Percentiles rank a stretch among this genome's conserved stretches.
These are phyloP conservation scores for Actinemys pallida DNA, from an alignment of 2,113 vertebrate genomes.

Conservation along the genomic window DNA sequence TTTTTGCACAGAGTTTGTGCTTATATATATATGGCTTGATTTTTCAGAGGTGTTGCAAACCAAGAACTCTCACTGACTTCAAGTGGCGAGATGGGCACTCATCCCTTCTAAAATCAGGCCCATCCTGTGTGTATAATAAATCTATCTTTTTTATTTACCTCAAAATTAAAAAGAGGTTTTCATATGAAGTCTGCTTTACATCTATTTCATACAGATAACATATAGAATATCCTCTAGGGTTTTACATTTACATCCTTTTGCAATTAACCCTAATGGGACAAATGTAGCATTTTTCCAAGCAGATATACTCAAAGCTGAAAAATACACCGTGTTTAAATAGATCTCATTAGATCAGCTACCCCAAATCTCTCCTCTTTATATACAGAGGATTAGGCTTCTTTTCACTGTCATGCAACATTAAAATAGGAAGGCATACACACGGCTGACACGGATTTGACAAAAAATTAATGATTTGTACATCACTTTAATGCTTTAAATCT, in stretches of 20 bases:
- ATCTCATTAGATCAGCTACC: conserved; percentile 81
- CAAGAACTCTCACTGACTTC: background rate
- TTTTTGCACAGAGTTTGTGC: background rate
- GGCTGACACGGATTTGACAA: conserved; percentile 86
- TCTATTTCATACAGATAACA: conserved; percentile 74
- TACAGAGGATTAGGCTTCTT: conserved; percentile 81
- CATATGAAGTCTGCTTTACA: conserved; percentile 69
- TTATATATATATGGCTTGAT: conserved; percentile 20
- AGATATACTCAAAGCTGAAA: conserved; percentile 78
- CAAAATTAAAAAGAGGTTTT: conserved; percentile 70
- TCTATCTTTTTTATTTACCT: conserved; percentile 63
- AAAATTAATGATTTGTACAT: conserved; percentile 90
- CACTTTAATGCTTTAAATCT: conserved; percentile 87
- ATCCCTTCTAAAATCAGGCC: conserved; percentile 17
- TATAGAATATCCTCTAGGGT: conserved; percentile 72
- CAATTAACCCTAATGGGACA: conserved; percentile 82
- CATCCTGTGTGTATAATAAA: conserved; percentile 14
- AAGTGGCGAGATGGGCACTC: background rate
- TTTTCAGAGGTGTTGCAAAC: background rate
- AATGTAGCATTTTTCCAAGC: conserved; percentile 65
- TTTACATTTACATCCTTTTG: conserved; percentile 78
- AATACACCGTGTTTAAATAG: conserved; percentile 79
- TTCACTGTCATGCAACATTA: conserved; percentile 87
- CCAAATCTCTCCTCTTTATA: conserved; percentile 79
- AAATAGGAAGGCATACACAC: conserved; percentile 83